Conservation (phyloP, 2,888 invertebrate species). For the Napeogenes sylphis region DNA sequence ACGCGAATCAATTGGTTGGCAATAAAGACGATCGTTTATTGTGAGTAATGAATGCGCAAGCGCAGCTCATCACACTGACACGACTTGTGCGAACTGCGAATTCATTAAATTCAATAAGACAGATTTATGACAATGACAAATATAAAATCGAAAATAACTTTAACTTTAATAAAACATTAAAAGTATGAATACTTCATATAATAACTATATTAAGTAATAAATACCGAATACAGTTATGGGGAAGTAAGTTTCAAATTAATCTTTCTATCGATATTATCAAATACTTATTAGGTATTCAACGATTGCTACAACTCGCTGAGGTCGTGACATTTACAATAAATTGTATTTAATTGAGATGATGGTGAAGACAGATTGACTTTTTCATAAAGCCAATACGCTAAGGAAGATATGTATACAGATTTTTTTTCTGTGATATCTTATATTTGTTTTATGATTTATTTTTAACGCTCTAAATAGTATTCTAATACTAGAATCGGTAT, state of each 20-base stretch:
- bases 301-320: slow-evolving; percentile 10
- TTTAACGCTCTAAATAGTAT: no score
- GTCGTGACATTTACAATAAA: slow-evolving; percentile 21
- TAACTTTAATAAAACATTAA: not conserved
- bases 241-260: slow-evolving; percentile 1
- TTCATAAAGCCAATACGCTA: not conserved
- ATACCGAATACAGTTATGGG: not conserved
- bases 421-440: no score
- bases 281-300: slow-evolving; percentile 26
- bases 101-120: slow-evolving; percentile 5
- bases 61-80: slow-evolving; percentile 13
- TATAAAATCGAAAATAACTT: not conserved
- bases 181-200: no score
- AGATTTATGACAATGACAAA: not conserved
- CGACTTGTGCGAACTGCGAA: slow-evolving; percentile 10
- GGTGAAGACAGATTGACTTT: slow-evolving; percentile 17
- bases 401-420: no score
- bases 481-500: no score
- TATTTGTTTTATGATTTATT: no score
- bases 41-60: slow-evolving; percentile 15
- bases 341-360: slow-evolving; percentile 20
- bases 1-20: slow-evolving; percentile 8
- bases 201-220: not conserved
- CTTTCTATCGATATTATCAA: slow-evolving; percentile 12
- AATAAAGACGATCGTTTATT: slow-evolving; percentile 18